Base-by-base conservation (phyloP, 1,140 invertebrate species). In the Conus ventricosus region DNA sequence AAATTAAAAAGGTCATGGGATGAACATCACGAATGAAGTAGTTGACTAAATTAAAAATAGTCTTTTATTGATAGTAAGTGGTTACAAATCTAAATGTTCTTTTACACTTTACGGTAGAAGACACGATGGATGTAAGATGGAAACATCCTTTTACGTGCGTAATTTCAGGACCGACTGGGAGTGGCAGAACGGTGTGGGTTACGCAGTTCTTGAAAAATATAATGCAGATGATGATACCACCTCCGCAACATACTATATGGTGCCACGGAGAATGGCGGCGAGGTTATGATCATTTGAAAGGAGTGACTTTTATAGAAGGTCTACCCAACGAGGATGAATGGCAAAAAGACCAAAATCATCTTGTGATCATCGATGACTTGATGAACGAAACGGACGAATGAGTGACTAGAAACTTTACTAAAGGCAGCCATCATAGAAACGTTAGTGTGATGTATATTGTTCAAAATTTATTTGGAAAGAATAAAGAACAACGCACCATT, bases 391-490 rank as follows among this genome's bases (percentile, higher is more conserved):
- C 39, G 39, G 39, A 39, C 39, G 39, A 1, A 3, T 3, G 39
- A 39, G 39, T 88, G n/a, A 84, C 85, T 55, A 82, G 88, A 57
- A 23, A 88, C 11, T 90, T 89, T 85, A 90, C 90, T 17, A 87
- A 89, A 57, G 88, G 88, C 4, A 76, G 63, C 55, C 90, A 89
- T 87, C 88, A 87, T 27, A 54, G 82, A 20, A 90, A 89, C 39
- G 10, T 86, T 10, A 89, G 88, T 71, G 71, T 90, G 8, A 87
- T 89, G 67, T 87, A 84, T 67, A 88, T 90, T 90, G 10, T 81
- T 90, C 11, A 88, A 90, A 88, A 91, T 85, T 55, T 85, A 13
- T 90, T 90, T 85, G 76, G 75, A 20, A 91, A 91, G 71, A 60
- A 84, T 60, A 90, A 89, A 71, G 85, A 91, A 13, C 89, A 87